Base-by-base conservation (phyloP, 2,888 invertebrate species). In the Diploptera punctata region DNA sequence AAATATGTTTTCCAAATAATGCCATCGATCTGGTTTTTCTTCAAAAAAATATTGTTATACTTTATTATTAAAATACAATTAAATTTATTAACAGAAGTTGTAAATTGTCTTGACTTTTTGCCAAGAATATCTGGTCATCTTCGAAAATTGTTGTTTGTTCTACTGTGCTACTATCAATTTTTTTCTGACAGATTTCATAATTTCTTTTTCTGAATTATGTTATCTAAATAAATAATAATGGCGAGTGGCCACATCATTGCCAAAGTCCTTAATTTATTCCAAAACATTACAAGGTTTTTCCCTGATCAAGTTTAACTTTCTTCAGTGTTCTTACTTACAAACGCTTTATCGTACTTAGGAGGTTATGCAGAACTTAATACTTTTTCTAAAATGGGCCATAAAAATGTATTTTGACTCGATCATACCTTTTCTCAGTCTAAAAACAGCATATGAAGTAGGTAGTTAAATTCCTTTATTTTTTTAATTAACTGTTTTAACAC, bases 171-270 rank as follows among this genome's bases (percentile, higher is more conserved):
- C 38, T 38, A 38, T 38, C 38, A 38, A 38, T 38, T 38, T 38
- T 38, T 38, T 38, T 38, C 38, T 13, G 5, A 13, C 7, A 13
- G 38, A 13, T 38, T 38, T 13, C 5, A 77, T 78, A 79, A 80
- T 81, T 80, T 78, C 74, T 77, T 80, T 80, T 78, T 80, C 79
- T 79, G 75, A 62, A 74, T 78, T 77, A 78, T 78, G 81, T 81
- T 80, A 81, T 79, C 80, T 80, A 79, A 78, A 81, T 38, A 38
- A 38, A 38, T 38, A 38, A 38, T 38, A 38, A 38, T 38, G 38
- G 38, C 7, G 13, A 38, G 5, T 9, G 38, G 13, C 13, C 38
- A 38, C 38, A 38, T 38, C 13, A 5, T 38, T 38, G 38, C 13
- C 38, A 38, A 13, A 38, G 38, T 38, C 38, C 38, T 38, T 38